phyloP scores from a whole-genome alignment of 2,888 invertebrate species.

The Deroplatys truncata region DNA sequence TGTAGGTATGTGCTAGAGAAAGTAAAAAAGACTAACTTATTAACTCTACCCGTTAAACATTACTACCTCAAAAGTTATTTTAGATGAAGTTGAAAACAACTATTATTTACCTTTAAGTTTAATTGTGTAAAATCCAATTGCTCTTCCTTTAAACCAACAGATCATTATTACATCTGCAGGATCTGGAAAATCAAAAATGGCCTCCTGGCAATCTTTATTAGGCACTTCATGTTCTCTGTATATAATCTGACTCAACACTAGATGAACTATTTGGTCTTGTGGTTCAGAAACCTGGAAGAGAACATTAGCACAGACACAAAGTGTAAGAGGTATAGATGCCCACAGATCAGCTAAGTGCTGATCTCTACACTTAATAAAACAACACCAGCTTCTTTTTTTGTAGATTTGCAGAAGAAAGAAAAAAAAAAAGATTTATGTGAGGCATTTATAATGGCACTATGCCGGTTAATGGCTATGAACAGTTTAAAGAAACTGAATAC shows the following conservation, averaged over 20 bases:
- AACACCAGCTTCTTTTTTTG: too few relatives aligned
- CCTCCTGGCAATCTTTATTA: conserved; percentile 1
- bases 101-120: conserved; percentile 41
- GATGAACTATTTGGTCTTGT: conserved; percentile 16
- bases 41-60: too few relatives aligned
- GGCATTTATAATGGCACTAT: too few relatives aligned
- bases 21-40: too few relatives aligned
- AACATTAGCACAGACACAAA: neutral
- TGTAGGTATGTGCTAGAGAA: too few relatives aligned
- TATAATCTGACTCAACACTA: conserved; percentile 20
- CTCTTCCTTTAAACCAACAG: conserved; percentile 23
- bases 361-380: too few relatives aligned
- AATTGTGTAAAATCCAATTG: conserved; percentile 39
- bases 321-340: too few relatives aligned
- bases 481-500: too few relatives aligned
- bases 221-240: conserved; percentile 19
- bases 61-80: neutral
- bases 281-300: neutral
- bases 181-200: conserved; percentile 26
- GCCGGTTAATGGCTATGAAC: too few relatives aligned
- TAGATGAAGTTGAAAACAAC: neutral
- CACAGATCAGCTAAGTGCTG: too few relatives aligned
- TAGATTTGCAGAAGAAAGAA: too few relatives aligned
- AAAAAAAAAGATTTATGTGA: too few relatives aligned
- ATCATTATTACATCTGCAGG: conserved; percentile 21